phyloP scores from a whole-genome alignment of 1,140 invertebrate species.

The Rhyacophila brunnea region DNA sequence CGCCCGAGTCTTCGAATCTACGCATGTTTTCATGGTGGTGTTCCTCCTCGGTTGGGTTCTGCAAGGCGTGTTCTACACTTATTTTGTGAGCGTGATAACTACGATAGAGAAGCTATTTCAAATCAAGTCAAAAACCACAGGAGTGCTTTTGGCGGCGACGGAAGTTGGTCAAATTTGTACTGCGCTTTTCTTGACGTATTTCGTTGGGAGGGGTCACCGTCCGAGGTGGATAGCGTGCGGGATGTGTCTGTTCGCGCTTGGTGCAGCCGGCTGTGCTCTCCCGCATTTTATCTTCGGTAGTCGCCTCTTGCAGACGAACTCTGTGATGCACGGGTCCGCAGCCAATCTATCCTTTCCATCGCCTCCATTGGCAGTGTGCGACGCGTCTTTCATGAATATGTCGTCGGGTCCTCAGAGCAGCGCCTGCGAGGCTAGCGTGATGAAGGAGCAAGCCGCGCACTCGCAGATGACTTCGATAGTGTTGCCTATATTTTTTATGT shows the following conservation, averaged over 20 bases:
- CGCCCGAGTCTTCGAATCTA: constrained; percentile 79
- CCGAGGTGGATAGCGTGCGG: constrained; percentile 96
- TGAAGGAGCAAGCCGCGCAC: constrained; percentile 63
- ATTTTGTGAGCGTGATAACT: constrained; percentile 94
- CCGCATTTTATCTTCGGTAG: constrained; percentile 80
- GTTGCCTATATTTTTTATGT: constrained; percentile 83
- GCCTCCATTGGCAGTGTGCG: constrained; percentile 37
- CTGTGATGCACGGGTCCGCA: constrained; percentile 54
- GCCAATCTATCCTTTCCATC: constrained; percentile 56
- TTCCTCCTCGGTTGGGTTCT: constrained; percentile 88
- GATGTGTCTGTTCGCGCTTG: constrained; percentile 85
- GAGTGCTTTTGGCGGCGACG: constrained; percentile 88
- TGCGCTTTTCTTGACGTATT: constrained; percentile 86
- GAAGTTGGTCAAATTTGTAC: constrained; percentile 93
- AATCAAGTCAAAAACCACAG: constrained; percentile 92
- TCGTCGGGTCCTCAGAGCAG: constrained; percentile 32
- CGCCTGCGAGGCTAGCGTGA: constrained; percentile 44
- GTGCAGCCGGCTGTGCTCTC: constrained; percentile 82
- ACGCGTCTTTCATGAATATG: constrained; percentile 19
- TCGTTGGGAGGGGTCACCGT: constrained; percentile 89
- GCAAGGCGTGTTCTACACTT: constrained; percentile 93
- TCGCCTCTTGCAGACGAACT: constrained; percentile 65
- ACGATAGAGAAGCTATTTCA: constrained; percentile 96
- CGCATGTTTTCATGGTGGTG: constrained; percentile 82
- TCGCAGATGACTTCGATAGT: constrained; percentile 77